Percentiles rank a stretch among this genome's conserved stretches.
phyloP scores from a whole-genome alignment of 2,113 vertebrate species.

The Oncorhynchus tshawytscha region DNA sequence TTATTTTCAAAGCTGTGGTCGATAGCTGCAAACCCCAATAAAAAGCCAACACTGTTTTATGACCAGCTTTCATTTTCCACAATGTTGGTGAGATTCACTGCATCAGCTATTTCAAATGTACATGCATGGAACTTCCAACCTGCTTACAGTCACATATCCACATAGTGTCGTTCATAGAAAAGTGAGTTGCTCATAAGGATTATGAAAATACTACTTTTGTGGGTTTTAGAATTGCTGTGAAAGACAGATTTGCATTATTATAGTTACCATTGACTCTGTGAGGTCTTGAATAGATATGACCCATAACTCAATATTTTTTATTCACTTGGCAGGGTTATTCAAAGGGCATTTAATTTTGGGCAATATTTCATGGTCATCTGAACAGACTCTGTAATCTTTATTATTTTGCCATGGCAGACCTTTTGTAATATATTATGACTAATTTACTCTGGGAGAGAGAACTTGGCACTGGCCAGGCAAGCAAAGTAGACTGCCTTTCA shows the following conservation, averaged over 20 bases:
- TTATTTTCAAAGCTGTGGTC: too few species aligned
- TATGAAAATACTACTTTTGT: slow-evolving; percentile 46
- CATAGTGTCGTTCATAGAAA: slow-evolving; percentile 18
- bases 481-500: slow-evolving; percentile 35
- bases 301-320: slow-evolving; percentile 35
- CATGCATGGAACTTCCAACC: slow-evolving; percentile 12
- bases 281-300: slow-evolving; percentile 45
- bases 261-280: slow-evolving; percentile 41
- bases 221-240: slow-evolving; percentile 14
- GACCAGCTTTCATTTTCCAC: slow-evolving; percentile 9
- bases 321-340: slow-evolving; percentile 34
- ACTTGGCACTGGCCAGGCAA: slow-evolving; percentile 41
- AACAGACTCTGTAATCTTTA: slow-evolving; percentile 45
- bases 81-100: neutral
- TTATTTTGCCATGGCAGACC: slow-evolving; percentile 28
- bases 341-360: slow-evolving; percentile 48
- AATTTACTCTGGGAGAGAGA: slow-evolving; percentile 37
- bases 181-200: slow-evolving; percentile 32
- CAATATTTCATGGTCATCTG: slow-evolving; percentile 50
- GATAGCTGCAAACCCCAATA: neutral
- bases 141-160: slow-evolving; percentile 11
- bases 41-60: neutral
- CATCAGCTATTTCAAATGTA: slow-evolving; percentile 9
- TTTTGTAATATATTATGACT: slow-evolving; percentile 46
- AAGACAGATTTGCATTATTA: slow-evolving; percentile 44